A percentile compares a stretch with the other conserved stretches of the same genome.
Evolutionary conservation across 2,113 vertebrate species (phyloP).

Genomic region (Corythaeola cristata): DNA sequence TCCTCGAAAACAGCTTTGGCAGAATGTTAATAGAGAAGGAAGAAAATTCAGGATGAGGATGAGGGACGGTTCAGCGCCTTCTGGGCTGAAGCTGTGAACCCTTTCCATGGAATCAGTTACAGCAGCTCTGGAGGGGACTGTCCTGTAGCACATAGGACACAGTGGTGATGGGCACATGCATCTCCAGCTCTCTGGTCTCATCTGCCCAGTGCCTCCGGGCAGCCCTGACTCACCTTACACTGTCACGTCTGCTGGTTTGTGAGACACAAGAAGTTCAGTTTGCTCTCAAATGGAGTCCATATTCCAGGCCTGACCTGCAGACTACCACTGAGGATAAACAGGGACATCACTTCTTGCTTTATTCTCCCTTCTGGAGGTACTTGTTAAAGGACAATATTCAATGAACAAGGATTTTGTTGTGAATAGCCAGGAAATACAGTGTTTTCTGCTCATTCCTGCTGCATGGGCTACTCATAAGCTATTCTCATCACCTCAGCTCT

Average conservation of each 20-base stretch:
- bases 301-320: background rate
- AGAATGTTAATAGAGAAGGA: background rate
- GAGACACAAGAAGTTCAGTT: background rate
- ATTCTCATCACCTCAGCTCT: background rate
- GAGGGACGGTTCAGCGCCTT: background rate
- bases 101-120: background rate
- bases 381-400: background rate
- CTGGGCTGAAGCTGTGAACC: background rate
- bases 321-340: background rate
- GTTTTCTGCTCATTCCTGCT: background rate
- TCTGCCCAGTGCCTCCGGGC: background rate
- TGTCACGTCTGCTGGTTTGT: accelerated
- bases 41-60: background rate
- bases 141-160: background rate
- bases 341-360: background rate
- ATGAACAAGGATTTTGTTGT: background rate
- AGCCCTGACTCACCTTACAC: background rate
- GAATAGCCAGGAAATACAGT: background rate
- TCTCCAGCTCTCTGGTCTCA: background rate
- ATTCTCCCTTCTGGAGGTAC: background rate
- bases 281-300: background rate
- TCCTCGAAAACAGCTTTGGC: background rate
- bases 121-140: background rate
- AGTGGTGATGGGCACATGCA: accelerated
- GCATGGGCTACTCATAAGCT: background rate